Conservation (phyloP, 2,113 vertebrate genomes). For the Typhlomys cinereus region DNA sequence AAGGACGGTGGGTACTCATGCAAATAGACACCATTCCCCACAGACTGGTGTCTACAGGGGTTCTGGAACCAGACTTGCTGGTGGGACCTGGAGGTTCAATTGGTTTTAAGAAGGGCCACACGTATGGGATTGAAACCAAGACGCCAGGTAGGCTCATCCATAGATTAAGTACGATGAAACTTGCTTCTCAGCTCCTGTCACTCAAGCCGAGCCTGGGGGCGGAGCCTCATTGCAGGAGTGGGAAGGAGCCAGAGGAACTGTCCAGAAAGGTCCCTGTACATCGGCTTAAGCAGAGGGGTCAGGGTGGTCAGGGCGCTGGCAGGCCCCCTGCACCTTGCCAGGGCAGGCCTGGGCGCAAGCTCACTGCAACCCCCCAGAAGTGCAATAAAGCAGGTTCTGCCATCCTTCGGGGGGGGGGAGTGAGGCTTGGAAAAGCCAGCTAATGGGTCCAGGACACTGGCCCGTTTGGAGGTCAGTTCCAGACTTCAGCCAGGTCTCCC, state of each 20-base stretch:
- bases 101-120: no score
- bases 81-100: no score
- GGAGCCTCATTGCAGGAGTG: not conserved
- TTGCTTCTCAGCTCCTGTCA: not conserved
- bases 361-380: not conserved
- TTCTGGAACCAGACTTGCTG: no score
- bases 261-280: not conserved
- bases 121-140: no score
- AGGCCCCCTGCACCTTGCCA: fast-evolving
- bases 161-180: not conserved
- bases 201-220: no score
- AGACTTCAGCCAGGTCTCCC: no score
- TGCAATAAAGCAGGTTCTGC: not conserved
- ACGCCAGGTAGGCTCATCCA: no score
- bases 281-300: not conserved
- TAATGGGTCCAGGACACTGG: no score
- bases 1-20: not conserved
- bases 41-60: no score
- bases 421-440: not conserved
- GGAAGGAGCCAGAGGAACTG: not conserved
- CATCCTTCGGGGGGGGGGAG: no score
- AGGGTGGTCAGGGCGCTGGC: not conserved
- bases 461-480: no score
- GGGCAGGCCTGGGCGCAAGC: not conserved
- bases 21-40: no score